Evolutionary conservation across 2,888 invertebrate genomes (phyloP).

Genomic region (Ophioninae sp.): DNA sequence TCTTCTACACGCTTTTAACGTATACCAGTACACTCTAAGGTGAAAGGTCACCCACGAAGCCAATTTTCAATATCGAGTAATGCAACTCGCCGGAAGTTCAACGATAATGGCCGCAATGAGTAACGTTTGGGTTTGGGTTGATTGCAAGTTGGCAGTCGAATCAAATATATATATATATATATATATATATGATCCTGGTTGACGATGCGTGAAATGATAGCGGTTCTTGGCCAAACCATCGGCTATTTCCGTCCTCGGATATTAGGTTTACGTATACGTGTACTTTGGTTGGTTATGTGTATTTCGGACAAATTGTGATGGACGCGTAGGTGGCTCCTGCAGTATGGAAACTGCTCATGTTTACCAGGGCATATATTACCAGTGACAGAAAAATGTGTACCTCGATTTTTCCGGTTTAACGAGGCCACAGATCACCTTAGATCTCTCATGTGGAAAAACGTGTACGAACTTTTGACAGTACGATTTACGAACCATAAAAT

Average conservation of each 20-base stretch:
- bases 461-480: not conserved
- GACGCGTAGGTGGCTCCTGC: constrained; percentile 9
- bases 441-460: not conserved
- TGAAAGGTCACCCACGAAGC: not conserved
- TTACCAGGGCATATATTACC: not conserved
- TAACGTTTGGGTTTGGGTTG: not conserved
- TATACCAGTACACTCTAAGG: not conserved
- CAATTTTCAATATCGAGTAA: not conserved
- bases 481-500: not conserved
- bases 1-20: not conserved
- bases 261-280: not conserved
- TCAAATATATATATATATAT: constrained; percentile 3
- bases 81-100: not conserved
- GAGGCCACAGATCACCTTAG: not conserved
- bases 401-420: constrained; percentile 15
- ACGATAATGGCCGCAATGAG: not conserved
- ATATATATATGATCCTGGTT: not conserved
- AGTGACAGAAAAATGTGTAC: not conserved
- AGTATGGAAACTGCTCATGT: not conserved
- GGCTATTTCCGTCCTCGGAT: constrained; percentile 30
- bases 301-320: constrained; percentile 18
- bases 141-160: not conserved
- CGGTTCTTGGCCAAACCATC: constrained; percentile 35
- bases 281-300: not conserved
- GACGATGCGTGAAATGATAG: constrained; percentile 36